These are phyloP conservation scores for Pogonognathellus flavescens DNA, from an alignment of 1,140 invertebrate species.

Conservation along the genomic window DNA sequence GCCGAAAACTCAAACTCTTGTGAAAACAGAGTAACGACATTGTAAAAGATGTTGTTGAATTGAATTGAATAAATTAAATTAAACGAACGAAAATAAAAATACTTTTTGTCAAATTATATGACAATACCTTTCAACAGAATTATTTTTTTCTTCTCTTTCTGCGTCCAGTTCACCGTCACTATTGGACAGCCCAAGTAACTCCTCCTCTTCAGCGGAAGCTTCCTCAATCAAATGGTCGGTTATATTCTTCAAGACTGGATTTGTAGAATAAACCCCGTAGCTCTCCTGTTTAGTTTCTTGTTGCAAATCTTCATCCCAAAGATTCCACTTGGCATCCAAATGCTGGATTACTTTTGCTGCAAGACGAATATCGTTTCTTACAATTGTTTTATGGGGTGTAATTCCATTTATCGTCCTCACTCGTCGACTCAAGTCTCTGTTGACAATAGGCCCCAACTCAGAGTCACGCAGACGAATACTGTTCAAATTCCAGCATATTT, in stretches of 20 bases:
- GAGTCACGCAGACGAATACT: conserved; percentile 92
- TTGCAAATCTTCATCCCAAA: conserved; percentile 80
- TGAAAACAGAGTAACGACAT: too few relatives aligned
- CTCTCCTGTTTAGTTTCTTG: conserved; percentile 71
- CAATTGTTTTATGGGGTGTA: conserved; percentile 90
- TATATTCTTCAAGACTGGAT: conserved; percentile 96
- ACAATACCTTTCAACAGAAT: conserved; percentile 81
- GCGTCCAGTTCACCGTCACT: conserved; percentile 71
- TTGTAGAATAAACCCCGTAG: conserved; percentile 88
- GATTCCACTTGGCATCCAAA: conserved; percentile 85
- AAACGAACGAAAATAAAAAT: too few relatives aligned
- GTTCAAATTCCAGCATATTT: conserved; percentile 99
- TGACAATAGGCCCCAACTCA: conserved; percentile 94
- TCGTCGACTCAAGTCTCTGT: conserved; percentile 91
- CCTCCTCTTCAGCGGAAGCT: conserved; percentile 97
- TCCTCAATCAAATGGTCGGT: conserved; percentile 99
- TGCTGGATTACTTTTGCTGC: conserved; percentile 96
- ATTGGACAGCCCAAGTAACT: conserved; percentile 82
- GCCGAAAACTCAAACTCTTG: too few relatives aligned
- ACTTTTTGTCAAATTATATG: too few relatives aligned
- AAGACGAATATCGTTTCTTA: conserved; percentile 92
- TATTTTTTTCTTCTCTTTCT: conserved; percentile 73
- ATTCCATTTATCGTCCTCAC: conserved; percentile 94
- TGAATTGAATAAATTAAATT: too few relatives aligned
- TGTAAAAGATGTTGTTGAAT: too few relatives aligned